Conservation (phyloP, 1,140 invertebrate genomes). For the Solenopsis fugax region DNA sequence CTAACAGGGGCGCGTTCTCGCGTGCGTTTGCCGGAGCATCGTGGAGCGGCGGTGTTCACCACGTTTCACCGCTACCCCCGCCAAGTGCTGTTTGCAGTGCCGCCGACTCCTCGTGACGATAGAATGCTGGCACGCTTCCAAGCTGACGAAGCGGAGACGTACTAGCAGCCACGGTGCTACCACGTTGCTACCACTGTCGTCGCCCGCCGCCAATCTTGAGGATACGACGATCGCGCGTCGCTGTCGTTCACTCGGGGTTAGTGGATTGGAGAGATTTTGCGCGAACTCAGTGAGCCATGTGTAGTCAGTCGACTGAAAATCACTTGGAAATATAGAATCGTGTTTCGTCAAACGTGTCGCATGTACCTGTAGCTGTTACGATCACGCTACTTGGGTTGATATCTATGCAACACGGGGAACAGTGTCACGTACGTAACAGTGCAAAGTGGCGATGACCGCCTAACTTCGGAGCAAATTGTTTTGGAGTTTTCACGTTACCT, state of each 20-base stretch:
- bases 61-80: not conserved
- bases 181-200: slow-evolving; percentile 1
- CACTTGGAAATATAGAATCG: not conserved
- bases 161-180: not conserved
- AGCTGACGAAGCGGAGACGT: slow-evolving; percentile 45
- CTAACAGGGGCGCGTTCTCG: slow-evolving; percentile 3
- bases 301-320: not conserved
- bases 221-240: slow-evolving; percentile 4
- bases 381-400: not conserved
- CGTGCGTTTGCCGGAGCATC: slow-evolving; percentile 1
- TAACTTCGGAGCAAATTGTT: not conserved
- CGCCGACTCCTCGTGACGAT: slow-evolving; percentile 55
- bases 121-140: slow-evolving; percentile 67
- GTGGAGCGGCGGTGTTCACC: not conserved
- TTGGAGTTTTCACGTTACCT: not conserved
- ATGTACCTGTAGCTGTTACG: not conserved
- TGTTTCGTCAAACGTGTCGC: not conserved
- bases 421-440: slow-evolving; percentile 30
- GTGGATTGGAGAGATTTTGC: slow-evolving; percentile 35
- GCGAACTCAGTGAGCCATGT: not conserved
- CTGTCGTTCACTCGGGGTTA: slow-evolving; percentile 15
- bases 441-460: not conserved
- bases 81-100: not conserved
- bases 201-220: not conserved
- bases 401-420: not conserved